Percentiles rank a stretch among this genome's conserved stretches.
Conservation (phyloP, 1,140 invertebrate species). For the Drosophila rufa region DNA sequence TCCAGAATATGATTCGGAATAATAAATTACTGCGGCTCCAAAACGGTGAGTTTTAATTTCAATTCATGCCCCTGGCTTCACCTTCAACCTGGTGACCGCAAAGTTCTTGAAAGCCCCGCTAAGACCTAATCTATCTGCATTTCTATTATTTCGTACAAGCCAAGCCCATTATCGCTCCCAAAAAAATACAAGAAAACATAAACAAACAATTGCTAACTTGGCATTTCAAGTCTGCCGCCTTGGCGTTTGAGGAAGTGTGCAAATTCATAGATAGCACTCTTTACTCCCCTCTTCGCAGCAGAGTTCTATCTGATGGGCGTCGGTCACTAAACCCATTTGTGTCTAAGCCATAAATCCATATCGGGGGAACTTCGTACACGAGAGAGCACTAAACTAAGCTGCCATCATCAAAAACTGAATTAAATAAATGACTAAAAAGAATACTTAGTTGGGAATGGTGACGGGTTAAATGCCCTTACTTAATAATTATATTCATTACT, state of each 20-base stretch:
- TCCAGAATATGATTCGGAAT: constrained; percentile 31
- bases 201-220: constrained; percentile 50
- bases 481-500: too few relatives aligned
- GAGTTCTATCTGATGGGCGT: constrained; percentile 37
- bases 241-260: constrained; percentile 64
- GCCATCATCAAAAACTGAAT: constrained; percentile 12
- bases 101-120: constrained; percentile 51
- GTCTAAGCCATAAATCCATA: constrained; percentile 49
- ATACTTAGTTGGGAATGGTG: not conserved
- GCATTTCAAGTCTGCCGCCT: constrained; percentile 68
- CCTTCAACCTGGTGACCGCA: constrained; percentile 50
- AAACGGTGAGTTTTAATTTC: constrained; percentile 15
- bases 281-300: not conserved
- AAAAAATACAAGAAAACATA: constrained; percentile 17
- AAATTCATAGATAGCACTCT: constrained; percentile 40
- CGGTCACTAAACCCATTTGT: constrained; percentile 73
- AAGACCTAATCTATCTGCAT: constrained; percentile 48
- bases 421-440: constrained; percentile 9
- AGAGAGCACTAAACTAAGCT: constrained; percentile 23
- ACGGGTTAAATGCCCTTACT: not conserved
- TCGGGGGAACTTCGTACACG: constrained; percentile 52
- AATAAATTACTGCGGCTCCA: not conserved
- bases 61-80: constrained; percentile 5
- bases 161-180: constrained; percentile 59
- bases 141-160: constrained; percentile 21